A percentile compares a stretch with the other conserved stretches of the same genome.
Evolutionary conservation across 2,888 invertebrate genomes (phyloP).

Genomic region (Drosophila rubida): DNA sequence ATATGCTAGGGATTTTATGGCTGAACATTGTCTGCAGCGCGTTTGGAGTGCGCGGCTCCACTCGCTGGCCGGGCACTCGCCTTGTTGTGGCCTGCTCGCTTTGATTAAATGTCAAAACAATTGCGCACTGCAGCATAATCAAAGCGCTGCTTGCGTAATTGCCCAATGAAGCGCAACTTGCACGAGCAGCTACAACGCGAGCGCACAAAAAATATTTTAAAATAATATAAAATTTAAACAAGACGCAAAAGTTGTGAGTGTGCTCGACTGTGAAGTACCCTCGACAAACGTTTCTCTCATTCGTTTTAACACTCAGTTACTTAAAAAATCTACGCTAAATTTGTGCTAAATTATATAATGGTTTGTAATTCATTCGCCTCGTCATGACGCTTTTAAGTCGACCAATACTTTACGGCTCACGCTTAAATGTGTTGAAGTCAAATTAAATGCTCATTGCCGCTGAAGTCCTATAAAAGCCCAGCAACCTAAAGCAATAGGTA

Average conservation of each 20-base stretch:
- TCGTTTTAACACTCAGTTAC: no score
- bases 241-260: not conserved
- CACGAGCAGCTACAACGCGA: slow-evolving; percentile 29
- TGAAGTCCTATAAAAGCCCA: not conserved
- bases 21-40: slow-evolving; percentile 8
- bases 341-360: no score
- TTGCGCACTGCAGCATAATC: slow-evolving; percentile 76
- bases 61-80: slow-evolving; percentile 17
- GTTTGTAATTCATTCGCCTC: no score
- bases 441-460: not conserved
- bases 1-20: slow-evolving; percentile 33
- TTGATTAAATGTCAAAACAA: slow-evolving; percentile 79
- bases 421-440: not conserved
- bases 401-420: no score
- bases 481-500: not conserved
- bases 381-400: no score
- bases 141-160: slow-evolving; percentile 74
- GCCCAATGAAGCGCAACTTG: slow-evolving; percentile 76
- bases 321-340: no score
- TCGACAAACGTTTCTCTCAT: no score
- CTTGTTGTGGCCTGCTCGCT: slow-evolving; percentile 54
- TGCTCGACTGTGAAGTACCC: not conserved
- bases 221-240: slow-evolving; percentile 16
- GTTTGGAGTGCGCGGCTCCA: not conserved
- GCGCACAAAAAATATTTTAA: slow-evolving; percentile 14